Evolutionary conservation across 1,140 invertebrate genomes (phyloP).

Genomic region (Wiebesia pumilae): DNA sequence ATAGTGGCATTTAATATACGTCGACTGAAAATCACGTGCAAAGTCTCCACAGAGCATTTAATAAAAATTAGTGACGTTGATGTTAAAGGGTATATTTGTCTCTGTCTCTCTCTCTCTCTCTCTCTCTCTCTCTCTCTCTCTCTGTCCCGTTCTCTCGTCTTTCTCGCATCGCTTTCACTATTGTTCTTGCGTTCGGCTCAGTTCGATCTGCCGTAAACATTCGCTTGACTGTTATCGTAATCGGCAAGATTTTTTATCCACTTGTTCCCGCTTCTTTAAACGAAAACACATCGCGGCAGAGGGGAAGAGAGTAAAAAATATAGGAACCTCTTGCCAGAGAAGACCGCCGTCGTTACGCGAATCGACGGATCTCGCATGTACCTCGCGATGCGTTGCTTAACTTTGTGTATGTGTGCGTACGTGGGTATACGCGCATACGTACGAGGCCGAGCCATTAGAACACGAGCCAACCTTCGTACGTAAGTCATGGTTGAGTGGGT

Average conservation of each 20-base stretch:
- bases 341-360: background rate
- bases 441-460: background rate
- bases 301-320: background rate
- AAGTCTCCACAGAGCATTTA: background rate
- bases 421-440: too few species aligned
- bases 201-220: conserved; percentile 21
- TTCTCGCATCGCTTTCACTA: background rate
- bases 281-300: background rate
- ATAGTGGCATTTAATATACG: background rate
- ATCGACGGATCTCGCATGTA: background rate
- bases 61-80: background rate
- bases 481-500: background rate
- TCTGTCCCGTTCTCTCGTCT: background rate
- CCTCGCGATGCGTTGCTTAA: background rate
- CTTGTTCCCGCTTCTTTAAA: conserved; percentile 4
- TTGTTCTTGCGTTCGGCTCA: background rate
- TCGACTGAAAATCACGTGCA: background rate
- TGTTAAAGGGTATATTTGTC: background rate
- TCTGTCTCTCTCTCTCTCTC: background rate
- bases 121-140: background rate
- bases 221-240: conserved; percentile 31
- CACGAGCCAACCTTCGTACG: background rate
- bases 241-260: conserved; percentile 37
- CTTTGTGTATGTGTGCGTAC: too few species aligned
- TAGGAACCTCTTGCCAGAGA: background rate